Conservation (phyloP, 2,797 vertebrate genomes). For the Hyperoplus immaculatus region DNA sequence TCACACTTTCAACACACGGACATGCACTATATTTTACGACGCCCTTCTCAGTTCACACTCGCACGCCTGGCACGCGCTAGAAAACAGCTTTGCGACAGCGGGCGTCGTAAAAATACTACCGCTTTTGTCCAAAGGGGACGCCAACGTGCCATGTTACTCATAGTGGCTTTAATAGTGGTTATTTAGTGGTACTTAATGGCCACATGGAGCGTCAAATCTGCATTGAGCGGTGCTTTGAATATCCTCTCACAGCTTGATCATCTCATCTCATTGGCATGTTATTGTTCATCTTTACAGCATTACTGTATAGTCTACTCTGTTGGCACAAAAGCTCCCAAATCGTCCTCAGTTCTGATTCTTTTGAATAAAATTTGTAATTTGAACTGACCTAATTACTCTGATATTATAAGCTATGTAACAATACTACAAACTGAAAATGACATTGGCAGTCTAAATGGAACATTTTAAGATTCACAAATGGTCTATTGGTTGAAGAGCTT, state of each 20-base stretch:
- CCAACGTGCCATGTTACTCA: no score
- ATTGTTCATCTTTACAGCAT: conserved; percentile 16
- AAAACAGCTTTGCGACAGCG: no score
- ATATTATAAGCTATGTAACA: neutral
- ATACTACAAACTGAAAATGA: neutral
- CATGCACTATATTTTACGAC: no score
- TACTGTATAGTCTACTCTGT: neutral
- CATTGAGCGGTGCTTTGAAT: conserved; percentile 25
- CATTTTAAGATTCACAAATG: neutral
- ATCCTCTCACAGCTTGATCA: conserved; percentile 34
- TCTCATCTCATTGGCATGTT: conserved; percentile 25
- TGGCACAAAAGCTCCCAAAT: neutral
- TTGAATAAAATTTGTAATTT: conserved; percentile 13
- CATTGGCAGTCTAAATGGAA: neutral
- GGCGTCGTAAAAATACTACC: no score
- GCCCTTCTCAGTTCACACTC: no score
- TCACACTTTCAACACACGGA: no score
- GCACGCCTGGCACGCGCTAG: no score
- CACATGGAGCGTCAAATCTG: conserved; percentile 40
- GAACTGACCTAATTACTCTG: conserved; percentile 1
- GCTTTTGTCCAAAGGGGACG: no score
- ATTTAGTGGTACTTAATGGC: conserved; percentile 58
- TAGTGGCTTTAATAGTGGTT: conserved; percentile 33
- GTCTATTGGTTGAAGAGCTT: neutral
- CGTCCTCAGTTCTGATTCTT: neutral